phyloP scores from a whole-genome alignment of 1,140 invertebrate species.

The Ceratina calcarata region DNA sequence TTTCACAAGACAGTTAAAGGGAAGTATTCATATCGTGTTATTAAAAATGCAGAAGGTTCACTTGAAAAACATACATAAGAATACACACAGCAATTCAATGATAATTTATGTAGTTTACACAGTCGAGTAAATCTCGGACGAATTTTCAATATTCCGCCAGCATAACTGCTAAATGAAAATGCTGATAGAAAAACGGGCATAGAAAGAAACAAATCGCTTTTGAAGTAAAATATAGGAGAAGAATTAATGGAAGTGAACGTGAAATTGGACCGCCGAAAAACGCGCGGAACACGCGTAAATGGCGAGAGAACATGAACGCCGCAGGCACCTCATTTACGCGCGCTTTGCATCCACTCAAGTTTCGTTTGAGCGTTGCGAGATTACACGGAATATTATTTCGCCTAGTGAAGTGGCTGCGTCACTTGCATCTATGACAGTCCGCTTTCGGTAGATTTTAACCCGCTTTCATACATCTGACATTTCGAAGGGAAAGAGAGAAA shows the following conservation, averaged over 20 bases:
- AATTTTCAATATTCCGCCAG: no score
- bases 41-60: no score
- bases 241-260: not conserved
- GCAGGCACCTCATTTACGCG: conserved; percentile 68
- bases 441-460: conserved; percentile 57
- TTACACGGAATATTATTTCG: conserved; percentile 72
- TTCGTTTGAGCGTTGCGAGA: conserved; percentile 70
- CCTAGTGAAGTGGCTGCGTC: conserved; percentile 42
- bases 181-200: not conserved
- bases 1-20: no score
- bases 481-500: conserved; percentile 17
- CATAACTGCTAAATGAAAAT: no score
- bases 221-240: not conserved
- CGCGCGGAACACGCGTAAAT: conserved; percentile 33
- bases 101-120: no score
- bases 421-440: conserved; percentile 7
- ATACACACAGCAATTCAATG: no score
- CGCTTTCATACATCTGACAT: conserved; percentile 62
- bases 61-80: no score
- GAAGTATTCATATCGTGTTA: no score
- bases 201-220: not conserved
- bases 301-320: conserved; percentile 43
- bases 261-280: conserved; percentile 19
- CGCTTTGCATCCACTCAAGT: conserved; percentile 71
- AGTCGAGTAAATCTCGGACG: no score